Evolutionary conservation across 2,888 invertebrate species (phyloP), one percentile per base, ranked within the genome.

Genomic region (Cinara cedri): DNA sequence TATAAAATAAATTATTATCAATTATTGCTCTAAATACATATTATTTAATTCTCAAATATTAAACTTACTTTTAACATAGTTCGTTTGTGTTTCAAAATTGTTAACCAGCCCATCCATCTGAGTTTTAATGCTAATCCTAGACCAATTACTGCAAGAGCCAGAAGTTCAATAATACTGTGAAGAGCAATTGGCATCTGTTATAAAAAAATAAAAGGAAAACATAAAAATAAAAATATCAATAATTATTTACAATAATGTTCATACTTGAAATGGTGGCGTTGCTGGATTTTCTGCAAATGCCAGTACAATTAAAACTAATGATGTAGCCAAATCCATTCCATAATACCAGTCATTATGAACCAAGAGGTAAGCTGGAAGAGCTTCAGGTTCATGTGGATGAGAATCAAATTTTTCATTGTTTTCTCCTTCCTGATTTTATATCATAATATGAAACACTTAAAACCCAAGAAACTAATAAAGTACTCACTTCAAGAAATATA

Each of bases 381-480:
- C 93, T 83, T 92, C 91, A 1, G 92, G 92, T 84, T 92, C 91
- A 66, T 91, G 90, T 0, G 95, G 95, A 85, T 95, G 95, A 0
- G 94, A 93, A 85, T 93, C 93, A 85, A 95, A 95, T 86, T 95
- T 95, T 86, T 95, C 95, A 86, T 95, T 96, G 86, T 95, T 95
- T 85, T 91, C 89, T 49, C 95, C 95, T 89, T 95, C 95, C 92
- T 94, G 86, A 66, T 26, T 34, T 87, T 34, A 34, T 34, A 6
- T 82, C 81, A 80, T 82, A 78, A 83, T 70, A 34, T 26, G 34
- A 70, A 3, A 19, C 0, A 49, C 0, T 46, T 46, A 3, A 44
- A 46, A 26, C n/a, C n/a, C 16, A 21, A 10, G 55, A 2, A n/a
- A n/a, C n/a, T n/a, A n/a, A n/a, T 14, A 60, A 60, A 62, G 19